A percentile compares a stretch with the other conserved stretches of the same genome.
Evolutionary conservation across 1,140 invertebrate genomes (phyloP).

Genomic region (Caerostris extrusa): DNA sequence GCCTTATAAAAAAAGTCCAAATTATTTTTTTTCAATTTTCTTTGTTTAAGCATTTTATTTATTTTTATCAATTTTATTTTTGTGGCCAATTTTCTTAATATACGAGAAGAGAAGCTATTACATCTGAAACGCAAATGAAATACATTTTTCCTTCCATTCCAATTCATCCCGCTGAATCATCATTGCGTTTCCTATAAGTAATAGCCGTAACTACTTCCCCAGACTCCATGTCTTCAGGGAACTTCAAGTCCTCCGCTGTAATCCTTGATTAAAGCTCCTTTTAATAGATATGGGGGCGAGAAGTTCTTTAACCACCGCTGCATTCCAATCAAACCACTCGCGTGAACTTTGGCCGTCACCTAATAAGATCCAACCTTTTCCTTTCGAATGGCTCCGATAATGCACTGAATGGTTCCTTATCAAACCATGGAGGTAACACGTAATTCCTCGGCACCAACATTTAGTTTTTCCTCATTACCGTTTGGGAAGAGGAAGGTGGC

Average conservation of each 20-base stretch:
- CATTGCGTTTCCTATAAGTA: background rate
- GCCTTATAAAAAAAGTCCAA: no score
- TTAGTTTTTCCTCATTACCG: conserved; percentile 27
- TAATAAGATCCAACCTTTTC: background rate
- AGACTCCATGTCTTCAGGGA: no score
- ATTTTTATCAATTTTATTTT: no score
- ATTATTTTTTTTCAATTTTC: no score
- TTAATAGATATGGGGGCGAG: background rate
- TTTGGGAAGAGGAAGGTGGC: background rate
- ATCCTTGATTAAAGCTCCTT: conserved; percentile 8
- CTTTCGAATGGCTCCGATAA: background rate
- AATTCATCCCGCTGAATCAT: background rate
- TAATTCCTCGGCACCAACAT: background rate
- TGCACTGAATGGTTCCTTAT: background rate
- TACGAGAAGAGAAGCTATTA: no score
- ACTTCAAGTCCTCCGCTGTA: background rate
- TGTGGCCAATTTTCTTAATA: no score
- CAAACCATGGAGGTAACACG: background rate
- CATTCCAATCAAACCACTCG: background rate
- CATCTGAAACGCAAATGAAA: background rate
- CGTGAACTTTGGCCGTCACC: background rate
- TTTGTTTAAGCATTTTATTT: no score
- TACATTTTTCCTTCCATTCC: background rate
- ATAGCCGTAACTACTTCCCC: background rate
- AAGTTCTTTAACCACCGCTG: background rate